Conservation (phyloP, 2,113 vertebrate genomes). For the Dromaius novaehollandiae region DNA sequence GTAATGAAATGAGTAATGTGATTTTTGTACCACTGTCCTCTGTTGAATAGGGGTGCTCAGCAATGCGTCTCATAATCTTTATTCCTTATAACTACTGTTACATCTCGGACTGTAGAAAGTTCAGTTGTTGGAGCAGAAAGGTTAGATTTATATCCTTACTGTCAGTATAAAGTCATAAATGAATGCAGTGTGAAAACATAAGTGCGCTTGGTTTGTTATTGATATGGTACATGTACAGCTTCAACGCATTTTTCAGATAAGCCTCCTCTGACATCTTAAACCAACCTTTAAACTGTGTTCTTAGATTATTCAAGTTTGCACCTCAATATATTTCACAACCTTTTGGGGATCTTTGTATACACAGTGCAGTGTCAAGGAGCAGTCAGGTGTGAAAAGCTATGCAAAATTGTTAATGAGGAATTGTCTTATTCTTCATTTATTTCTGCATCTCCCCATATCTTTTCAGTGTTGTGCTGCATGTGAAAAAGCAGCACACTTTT, state of each 20-base stretch:
- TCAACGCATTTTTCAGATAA: not conserved
- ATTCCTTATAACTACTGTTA: not conserved
- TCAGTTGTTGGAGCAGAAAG: not conserved
- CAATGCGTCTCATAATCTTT: not conserved
- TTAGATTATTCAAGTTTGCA: not conserved
- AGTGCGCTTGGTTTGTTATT: not conserved
- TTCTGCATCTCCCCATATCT: not conserved
- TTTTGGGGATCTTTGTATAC: not conserved
- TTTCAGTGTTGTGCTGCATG: not conserved
- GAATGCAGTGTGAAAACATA: not conserved
- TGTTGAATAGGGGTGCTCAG: not conserved
- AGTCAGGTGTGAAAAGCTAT: not conserved
- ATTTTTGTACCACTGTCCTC: not conserved
- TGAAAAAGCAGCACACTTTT: not conserved
- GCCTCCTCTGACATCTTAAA: not conserved
- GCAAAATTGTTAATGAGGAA: not conserved
- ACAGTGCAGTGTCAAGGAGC: not conserved
- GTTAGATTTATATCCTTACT: not conserved
- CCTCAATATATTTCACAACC: not conserved
- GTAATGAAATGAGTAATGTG: not conserved
- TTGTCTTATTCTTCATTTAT: not conserved
- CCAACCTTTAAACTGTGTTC: not conserved
- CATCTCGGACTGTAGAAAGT: not conserved
- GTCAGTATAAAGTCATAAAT: not conserved
- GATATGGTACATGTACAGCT: not conserved